A percentile compares a stretch with the other conserved stretches of the same genome.
Conservation (phyloP, 1,140 invertebrate genomes). For the Drosophila equinoxialis region DNA sequence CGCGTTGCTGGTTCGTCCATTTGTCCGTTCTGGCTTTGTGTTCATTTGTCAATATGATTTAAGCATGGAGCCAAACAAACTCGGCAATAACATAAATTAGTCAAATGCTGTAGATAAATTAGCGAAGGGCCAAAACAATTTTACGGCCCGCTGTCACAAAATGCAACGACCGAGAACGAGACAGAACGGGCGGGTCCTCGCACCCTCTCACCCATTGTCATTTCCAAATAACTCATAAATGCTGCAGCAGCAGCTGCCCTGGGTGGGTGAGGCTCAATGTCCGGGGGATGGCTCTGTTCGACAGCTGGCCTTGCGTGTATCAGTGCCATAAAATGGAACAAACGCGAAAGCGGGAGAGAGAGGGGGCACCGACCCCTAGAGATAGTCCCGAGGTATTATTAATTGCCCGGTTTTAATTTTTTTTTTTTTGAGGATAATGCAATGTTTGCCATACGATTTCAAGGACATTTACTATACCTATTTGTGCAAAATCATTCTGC, state of each 20-base stretch:
- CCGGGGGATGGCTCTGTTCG: constrained; percentile 4
- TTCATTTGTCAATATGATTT: constrained; percentile 65
- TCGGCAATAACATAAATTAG: constrained; percentile 71
- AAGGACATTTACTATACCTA: constrained; percentile 49
- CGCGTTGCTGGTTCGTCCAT: neutral
- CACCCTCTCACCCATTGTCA: constrained; percentile 46
- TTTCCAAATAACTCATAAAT: constrained; percentile 77
- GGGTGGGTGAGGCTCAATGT: neutral
- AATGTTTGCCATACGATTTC: constrained; percentile 62
- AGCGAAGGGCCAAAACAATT: constrained; percentile 63
- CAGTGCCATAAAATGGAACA: constrained; percentile 55
- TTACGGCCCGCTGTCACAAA: constrained; percentile 64
- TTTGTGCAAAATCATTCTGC: constrained; percentile 50
- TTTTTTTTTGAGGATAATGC: constrained; percentile 54
- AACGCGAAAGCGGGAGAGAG: neutral
- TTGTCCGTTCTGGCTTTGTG: constrained; percentile 10
- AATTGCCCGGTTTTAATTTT: constrained; percentile 54
- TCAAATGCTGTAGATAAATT: constrained; percentile 76
- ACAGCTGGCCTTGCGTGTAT: constrained; percentile 68
- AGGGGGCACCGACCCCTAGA: neutral
- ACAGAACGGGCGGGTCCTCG: constrained; percentile 5
- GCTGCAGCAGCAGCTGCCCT: constrained; percentile 17
- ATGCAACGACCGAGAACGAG: constrained; percentile 58
- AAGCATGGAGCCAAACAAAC: constrained; percentile 38
- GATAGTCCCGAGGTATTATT: constrained; percentile 49